These are phyloP conservation scores for Epiblema foenella DNA, from an alignment of 2,888 invertebrate species.

Conservation along the genomic window DNA sequence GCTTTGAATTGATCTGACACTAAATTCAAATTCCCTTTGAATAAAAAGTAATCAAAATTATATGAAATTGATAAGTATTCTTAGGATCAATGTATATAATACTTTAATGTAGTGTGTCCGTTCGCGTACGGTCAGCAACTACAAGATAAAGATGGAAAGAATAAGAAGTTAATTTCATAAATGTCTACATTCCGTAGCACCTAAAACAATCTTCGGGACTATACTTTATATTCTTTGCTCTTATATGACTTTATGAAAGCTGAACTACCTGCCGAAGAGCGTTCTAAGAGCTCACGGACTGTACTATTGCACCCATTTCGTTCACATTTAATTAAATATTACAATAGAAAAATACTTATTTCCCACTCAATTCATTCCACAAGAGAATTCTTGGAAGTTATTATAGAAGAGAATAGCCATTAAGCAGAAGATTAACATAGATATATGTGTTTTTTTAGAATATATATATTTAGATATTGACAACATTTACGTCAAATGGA, in stretches of 20 bases:
- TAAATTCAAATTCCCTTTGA: background rate
- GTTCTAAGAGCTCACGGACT: too few relatives aligned
- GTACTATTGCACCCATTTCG: too few relatives aligned
- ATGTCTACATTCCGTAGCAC: background rate
- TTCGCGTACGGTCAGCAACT: background rate
- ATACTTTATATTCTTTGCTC: background rate
- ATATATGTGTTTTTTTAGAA: background rate
- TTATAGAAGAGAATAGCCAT: background rate
- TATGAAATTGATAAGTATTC: slow-evolving; percentile 26
- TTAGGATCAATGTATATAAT: background rate
- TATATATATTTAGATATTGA: background rate
- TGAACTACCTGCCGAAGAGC: background rate
- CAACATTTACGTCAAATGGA: background rate
- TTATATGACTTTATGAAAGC: background rate
- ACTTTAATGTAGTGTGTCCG: too few relatives aligned
- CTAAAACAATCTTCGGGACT: background rate
- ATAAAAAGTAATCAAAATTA: background rate
- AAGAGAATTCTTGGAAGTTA: slow-evolving; percentile 1
- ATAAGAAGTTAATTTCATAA: slow-evolving; percentile 9
- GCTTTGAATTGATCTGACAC: background rate
- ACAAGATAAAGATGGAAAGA: background rate
- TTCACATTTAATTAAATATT: slow-evolving; percentile 4
- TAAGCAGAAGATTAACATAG: background rate
- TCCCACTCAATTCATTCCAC: slow-evolving; percentile 19
- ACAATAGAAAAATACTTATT: background rate